Evolutionary conservation across 2,888 invertebrate species (phyloP).

Genomic region (Melinaea menophilus): DNA sequence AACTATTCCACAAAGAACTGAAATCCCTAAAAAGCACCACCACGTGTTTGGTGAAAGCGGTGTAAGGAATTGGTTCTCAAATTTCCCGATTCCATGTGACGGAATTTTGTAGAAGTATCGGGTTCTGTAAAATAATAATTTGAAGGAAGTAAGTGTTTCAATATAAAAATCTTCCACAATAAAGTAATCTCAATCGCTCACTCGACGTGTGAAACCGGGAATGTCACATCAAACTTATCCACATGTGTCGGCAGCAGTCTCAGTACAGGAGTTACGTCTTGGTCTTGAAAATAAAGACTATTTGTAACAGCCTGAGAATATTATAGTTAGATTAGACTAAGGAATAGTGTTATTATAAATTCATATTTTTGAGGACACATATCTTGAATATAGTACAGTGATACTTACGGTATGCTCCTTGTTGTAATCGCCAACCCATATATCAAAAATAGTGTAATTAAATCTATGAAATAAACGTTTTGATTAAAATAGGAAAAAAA

Average conservation of each 20-base stretch:
- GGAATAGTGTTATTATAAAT: slow-evolving; percentile 31
- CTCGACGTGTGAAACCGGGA: slow-evolving; percentile 9
- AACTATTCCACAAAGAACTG: slow-evolving; percentile 47
- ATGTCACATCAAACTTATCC: slow-evolving; percentile 34
- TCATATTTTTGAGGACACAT: too few species aligned
- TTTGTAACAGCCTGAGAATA: too few species aligned
- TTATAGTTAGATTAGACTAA: slow-evolving; percentile 34
- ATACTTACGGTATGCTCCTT: slow-evolving; percentile 43
- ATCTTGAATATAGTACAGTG: too few species aligned
- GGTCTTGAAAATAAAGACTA: too few species aligned
- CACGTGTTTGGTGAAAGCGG: slow-evolving; percentile 69
- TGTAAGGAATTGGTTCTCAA: slow-evolving; percentile 66
- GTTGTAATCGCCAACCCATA: slow-evolving; percentile 50
- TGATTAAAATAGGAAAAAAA: too few species aligned
- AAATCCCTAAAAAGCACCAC: slow-evolving; percentile 51
- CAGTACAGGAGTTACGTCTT: too few species aligned
- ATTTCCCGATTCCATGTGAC: slow-evolving; percentile 55
- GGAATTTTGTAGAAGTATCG: slow-evolving; percentile 60
- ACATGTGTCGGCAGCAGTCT: too few species aligned
- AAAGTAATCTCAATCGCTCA: too few species aligned
- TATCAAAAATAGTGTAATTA: slow-evolving; percentile 34
- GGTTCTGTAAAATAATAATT: slow-evolving; percentile 42
- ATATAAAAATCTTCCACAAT: too few species aligned
- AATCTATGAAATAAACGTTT: slow-evolving; percentile 9
- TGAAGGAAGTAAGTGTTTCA: too few species aligned